Conservation (phyloP, 2,113 vertebrate genomes). For the Aepyceros melampus region DNA sequence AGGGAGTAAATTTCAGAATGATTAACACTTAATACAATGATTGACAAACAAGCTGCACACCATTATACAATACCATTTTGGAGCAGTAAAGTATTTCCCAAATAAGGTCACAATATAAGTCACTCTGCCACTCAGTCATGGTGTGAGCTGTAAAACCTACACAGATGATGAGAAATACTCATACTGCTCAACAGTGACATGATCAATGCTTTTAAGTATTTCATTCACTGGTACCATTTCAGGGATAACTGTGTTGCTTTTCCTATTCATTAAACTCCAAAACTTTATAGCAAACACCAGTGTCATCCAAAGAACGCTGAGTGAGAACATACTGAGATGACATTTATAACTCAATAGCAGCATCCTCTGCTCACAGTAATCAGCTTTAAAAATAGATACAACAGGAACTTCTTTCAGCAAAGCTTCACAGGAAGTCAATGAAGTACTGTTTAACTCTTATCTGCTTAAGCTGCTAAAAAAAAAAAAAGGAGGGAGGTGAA, state of each 20-base stretch:
- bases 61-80: not conserved
- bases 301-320: slow-evolving; percentile 45
- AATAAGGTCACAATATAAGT: not conserved
- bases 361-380: slow-evolving; percentile 53
- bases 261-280: not conserved
- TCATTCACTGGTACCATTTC: not conserved
- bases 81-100: not conserved
- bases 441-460: slow-evolving; percentile 75
- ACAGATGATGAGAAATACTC: not conserved
- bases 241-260: not conserved
- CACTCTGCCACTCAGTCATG: not conserved
- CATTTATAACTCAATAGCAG: slow-evolving; percentile 52
- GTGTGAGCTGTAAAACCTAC: not conserved
- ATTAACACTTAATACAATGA: not conserved
- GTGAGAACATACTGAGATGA: slow-evolving; percentile 48
- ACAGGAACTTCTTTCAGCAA: slow-evolving; percentile 76
- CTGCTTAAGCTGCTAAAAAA: not conserved
- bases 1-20: not conserved
- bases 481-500: not conserved
- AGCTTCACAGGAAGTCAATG: slow-evolving; percentile 80
- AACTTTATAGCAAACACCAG: not conserved
- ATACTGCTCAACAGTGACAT: not conserved
- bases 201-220: not conserved
- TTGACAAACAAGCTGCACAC: not conserved
- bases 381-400: slow-evolving; percentile 77